Evolutionary conservation across 1,140 invertebrate genomes (phyloP), one percentile per base, ranked within the genome.

Genomic region (Hycleus cichorii): DNA sequence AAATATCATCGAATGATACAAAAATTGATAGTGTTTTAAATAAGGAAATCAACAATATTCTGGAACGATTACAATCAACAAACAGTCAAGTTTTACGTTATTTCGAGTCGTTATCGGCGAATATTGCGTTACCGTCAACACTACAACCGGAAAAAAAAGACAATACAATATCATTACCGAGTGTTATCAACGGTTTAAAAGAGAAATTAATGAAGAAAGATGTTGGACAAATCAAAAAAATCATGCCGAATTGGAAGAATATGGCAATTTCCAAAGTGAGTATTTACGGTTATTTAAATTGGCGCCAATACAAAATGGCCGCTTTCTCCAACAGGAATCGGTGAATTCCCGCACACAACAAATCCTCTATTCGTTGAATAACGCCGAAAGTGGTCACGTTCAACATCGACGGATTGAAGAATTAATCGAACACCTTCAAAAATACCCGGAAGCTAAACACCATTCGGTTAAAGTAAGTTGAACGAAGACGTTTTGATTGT

Each of bases 401-500:
- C 48, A 39, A 32, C 32, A 47, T 8, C 39, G 38, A 3, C 43
- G 72, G 75, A 11, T 86, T 2, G 83, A 89, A 65, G 83, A 87
- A 64, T 76, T 92, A 24, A 80, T 84, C 43, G 72, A 74, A 7
- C 88, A 91, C 69, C 69, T 93, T 1, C 78, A 83, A 48, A 79
- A 85, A 54, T 88, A 85, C 75, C 86, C 87, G 0, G 83, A 88
- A 66, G 80, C 87, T 3, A 82, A 83, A 64, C 78, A 84, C 70
- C 75, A 82, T 58, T 86, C 87, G 57, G 80, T 87, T 12, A 88
- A 86, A 75, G 84, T 86, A 76, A 69, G 18, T 18, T 1, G 18
- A 18, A 18, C 1, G 18, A 18, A 18, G 18, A 18, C 18, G 1
- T 12, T 0, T 12, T 12, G 18, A 18, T 18, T 18, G 18, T 18